A percentile compares a stretch with the other conserved stretches of the same genome.
These are phyloP conservation scores for Lasioglossum albipes DNA, from an alignment of 1,140 invertebrate species.

Conservation along the genomic window DNA sequence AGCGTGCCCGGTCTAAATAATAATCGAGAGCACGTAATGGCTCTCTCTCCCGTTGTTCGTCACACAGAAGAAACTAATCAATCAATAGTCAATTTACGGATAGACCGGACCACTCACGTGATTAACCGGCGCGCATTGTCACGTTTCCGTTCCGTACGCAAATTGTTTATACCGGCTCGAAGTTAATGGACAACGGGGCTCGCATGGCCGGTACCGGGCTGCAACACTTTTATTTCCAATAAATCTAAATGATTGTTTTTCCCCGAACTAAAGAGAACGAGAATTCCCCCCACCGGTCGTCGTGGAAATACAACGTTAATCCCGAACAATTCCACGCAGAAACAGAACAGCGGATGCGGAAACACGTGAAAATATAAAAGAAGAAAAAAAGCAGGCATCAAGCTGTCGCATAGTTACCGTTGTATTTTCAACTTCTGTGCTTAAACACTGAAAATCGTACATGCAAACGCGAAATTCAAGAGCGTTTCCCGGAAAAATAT, in stretches of 20 bases:
- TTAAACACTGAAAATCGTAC: no score
- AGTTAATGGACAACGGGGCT: constrained; percentile 35
- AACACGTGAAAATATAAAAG: background rate
- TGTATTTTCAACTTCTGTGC: no score
- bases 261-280: background rate
- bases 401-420: no score
- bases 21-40: constrained; percentile 35
- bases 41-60: constrained; percentile 31
- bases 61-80: constrained; percentile 46
- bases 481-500: no score
- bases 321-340: background rate
- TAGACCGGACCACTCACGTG: constrained; percentile 40
- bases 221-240: constrained; percentile 40
- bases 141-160: constrained; percentile 21
- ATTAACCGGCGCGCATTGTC: constrained; percentile 42
- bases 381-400: background rate
- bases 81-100: constrained; percentile 50
- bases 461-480: no score
- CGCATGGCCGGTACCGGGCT: background rate
- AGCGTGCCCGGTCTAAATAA: constrained; percentile 29
- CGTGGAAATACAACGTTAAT: constrained; percentile 19
- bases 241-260: constrained; percentile 40
- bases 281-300: background rate
- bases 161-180: constrained; percentile 41
- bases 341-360: background rate